Conservation (phyloP, 2,888 invertebrate species). For the Drosophila eohydei region DNA sequence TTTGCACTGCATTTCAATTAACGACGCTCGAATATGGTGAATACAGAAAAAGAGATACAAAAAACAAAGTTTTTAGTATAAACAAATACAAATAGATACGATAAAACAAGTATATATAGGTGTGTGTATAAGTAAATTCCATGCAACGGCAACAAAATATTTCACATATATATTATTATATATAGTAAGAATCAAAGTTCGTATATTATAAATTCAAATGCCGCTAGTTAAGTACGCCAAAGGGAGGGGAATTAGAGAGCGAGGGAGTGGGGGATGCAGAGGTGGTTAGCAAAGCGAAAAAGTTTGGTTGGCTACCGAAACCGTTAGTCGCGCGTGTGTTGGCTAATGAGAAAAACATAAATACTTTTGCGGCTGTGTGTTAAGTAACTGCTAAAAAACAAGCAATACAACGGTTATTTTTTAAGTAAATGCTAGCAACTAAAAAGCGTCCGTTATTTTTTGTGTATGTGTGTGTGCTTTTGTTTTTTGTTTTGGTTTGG, state of each 20-base stretch:
- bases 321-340: constrained; percentile 37
- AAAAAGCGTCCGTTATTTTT: constrained; percentile 57
- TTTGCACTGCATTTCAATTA: constrained; percentile 70
- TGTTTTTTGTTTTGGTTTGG: constrained; percentile 22
- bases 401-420: constrained; percentile 24
- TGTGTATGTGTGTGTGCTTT: constrained; percentile 20
- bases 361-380: constrained; percentile 47
- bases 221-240: constrained; percentile 41
- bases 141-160: constrained; percentile 62
- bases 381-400: constrained; percentile 26
- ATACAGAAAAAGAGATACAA: constrained; percentile 15
- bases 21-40: constrained; percentile 20
- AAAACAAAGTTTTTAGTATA: constrained; percentile 38
- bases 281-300: constrained; percentile 17
- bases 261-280: neutral
- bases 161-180: constrained; percentile 27
- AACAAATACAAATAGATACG: constrained; percentile 38
- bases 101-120: constrained; percentile 32
- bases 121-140: constrained; percentile 60
- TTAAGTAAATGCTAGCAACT: constrained; percentile 60
- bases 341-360: constrained; percentile 32
- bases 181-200: constrained; percentile 6
- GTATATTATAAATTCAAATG: constrained; percentile 43
- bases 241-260: constrained; percentile 3
- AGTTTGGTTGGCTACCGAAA: constrained; percentile 47